phyloP scores from a whole-genome alignment of 2,113 vertebrate species.

The Nicator chloris region DNA sequence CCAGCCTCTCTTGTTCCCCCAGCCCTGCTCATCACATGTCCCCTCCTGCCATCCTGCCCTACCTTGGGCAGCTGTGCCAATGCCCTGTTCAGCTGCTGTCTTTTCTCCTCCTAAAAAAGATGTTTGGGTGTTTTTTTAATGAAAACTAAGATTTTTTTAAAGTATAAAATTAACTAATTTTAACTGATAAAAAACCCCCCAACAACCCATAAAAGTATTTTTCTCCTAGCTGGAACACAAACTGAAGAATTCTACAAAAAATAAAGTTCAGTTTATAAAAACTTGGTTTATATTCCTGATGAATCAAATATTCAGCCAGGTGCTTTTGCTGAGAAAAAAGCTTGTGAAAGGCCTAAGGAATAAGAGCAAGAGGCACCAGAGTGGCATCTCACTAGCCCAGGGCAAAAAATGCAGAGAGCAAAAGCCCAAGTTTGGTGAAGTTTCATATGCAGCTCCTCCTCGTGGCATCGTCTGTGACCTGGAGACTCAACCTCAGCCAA shows the following conservation, averaged over 20 bases:
- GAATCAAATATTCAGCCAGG: background rate
- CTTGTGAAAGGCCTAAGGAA: background rate
- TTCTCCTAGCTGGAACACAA: background rate
- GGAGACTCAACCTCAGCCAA: background rate
- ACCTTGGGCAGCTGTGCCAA: background rate
- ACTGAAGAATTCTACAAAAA: background rate
- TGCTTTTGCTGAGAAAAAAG: background rate
- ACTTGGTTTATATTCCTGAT: background rate
- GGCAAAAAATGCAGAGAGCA: background rate
- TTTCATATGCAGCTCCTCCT: constrained; percentile 3
- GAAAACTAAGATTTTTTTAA: background rate
- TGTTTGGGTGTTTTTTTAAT: too few relatives aligned
- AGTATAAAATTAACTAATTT: background rate
- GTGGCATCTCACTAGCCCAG: background rate
- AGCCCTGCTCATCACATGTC: background rate
- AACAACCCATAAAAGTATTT: background rate
- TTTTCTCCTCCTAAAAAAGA: background rate
- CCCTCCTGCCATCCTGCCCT: background rate
- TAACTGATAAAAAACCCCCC: background rate
- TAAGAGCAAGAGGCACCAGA: background rate
- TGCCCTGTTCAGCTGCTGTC: background rate
- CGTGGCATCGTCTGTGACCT: background rate
- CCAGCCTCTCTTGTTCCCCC: background rate
- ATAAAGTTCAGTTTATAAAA: background rate
- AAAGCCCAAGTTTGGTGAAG: background rate